Evolutionary conservation across 2,888 invertebrate species (phyloP), one percentile per base, ranked within the genome.

Genomic region (Labia minor): DNA sequence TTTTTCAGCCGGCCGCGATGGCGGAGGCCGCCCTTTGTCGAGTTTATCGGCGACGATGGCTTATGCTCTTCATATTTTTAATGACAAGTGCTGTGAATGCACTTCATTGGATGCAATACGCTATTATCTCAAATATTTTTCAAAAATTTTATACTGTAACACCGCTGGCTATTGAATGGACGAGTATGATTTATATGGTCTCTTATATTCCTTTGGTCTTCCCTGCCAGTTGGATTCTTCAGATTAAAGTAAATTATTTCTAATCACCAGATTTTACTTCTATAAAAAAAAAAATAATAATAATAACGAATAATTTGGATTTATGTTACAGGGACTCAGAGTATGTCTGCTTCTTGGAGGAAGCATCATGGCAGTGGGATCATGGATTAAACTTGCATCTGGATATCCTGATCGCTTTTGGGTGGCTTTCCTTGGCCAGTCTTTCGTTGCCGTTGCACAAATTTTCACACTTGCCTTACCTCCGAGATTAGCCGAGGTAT

Each of bases 131-230:
- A 33, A 78, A 81, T 70, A 76, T 81, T 19, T 74, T 82, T 37
- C 72, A 69, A 37, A 76, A 74, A 61, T 75, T 76, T 70, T 76
- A 75, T 69, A 70, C 70, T 1, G 76, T 77, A n/a, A 69, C 72
- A 10, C 68, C 72, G 11, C 68, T 71, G 66, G 75, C 78, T 19
- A 79, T 85, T 61, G 81, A 85, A 73, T 83, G 83, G 83, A 78
- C 83, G 4, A 82, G 83, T 19, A 82, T 85, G 80, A 77, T 84
- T 68, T 86, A 82, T 75, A 85, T 85, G 84, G 74, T 81, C 61
- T 76, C 77, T 18, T 86, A 86, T 75, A 82, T 85, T 68, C 81
- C 84, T 0, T 78, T 85, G 65, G 82, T 85, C 67, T 80, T 85
- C 69, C 85, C 85, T 2, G 83, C 83, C 1, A 81, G 82, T 65